A percentile compares a stretch with the other conserved stretches of the same genome.
phyloP scores from a whole-genome alignment of 2,797 vertebrate species.

The Nasua narica region DNA sequence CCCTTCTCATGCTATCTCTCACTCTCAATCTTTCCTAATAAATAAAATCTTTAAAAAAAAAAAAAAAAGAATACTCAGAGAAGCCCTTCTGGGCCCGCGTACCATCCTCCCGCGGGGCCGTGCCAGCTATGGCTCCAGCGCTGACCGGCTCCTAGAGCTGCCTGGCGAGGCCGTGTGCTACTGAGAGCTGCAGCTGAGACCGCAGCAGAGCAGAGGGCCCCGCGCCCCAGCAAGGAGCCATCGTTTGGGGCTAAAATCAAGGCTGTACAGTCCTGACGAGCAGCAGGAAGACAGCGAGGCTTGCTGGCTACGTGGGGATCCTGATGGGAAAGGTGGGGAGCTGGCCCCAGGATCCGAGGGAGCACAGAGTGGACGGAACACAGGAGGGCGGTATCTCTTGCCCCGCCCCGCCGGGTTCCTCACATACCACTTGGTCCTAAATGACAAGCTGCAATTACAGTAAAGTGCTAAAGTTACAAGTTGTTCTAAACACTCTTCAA shows the following conservation, averaged over 20 bases:
- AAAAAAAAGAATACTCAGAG: neutral
- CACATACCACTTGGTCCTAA: constrained; percentile 35
- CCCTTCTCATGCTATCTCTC: too few relatives aligned
- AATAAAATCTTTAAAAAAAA: too few relatives aligned
- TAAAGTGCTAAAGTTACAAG: constrained; percentile 59
- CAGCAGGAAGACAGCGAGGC: neutral
- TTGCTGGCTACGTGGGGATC: neutral
- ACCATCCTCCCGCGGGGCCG: fast-evolving
- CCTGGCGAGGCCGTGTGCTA: neutral
- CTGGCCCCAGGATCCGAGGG: neutral
- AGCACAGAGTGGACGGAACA: neutral
- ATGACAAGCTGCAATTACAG: constrained; percentile 67
- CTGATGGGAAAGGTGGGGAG: neutral
- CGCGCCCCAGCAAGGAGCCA: fast-evolving
- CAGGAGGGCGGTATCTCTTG: neutral
- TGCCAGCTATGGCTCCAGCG: fast-evolving
- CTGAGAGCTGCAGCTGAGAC: neutral
- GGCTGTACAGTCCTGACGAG: fast-evolving
- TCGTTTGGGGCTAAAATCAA: fast-evolving
- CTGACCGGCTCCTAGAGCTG: neutral
- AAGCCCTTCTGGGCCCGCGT: neutral
- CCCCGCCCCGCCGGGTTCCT: neutral
- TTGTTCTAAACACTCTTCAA: constrained; percentile 55
- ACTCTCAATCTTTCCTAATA: too few relatives aligned
- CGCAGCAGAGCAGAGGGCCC: fast-evolving